Conservation (phyloP, 2,113 vertebrate genomes). For the Asarcornis scutulata region DNA sequence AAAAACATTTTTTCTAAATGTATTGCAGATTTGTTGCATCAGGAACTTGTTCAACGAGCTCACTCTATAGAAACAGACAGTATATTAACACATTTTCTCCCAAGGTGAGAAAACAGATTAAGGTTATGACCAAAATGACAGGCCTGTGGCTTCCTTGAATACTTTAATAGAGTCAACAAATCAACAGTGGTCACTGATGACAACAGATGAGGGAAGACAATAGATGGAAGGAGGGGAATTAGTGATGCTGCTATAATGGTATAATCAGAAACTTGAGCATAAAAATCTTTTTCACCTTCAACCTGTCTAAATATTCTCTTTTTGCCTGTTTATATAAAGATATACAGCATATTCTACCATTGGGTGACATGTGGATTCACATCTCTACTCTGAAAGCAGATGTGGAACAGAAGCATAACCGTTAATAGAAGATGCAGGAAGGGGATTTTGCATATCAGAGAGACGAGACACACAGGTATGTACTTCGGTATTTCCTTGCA, state of each 20-base stretch:
- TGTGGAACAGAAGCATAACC: neutral
- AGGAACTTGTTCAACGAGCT: slow-evolving; percentile 29
- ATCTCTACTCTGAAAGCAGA: neutral
- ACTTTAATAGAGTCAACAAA: slow-evolving; percentile 68
- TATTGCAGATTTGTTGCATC: neutral
- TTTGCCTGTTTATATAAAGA: slow-evolving; percentile 17
- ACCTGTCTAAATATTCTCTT: slow-evolving; percentile 12
- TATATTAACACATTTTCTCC: slow-evolving; percentile 64
- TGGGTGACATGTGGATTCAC: neutral
- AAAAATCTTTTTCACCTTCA: slow-evolving; percentile 49
- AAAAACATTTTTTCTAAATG: neutral
- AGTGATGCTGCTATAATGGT: slow-evolving; percentile 38
- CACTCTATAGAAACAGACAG: slow-evolving; percentile 28
- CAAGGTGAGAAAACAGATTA: slow-evolving; percentile 73
- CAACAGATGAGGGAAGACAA: slow-evolving; percentile 59
- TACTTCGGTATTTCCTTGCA: neutral
- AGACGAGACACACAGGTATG: neutral
- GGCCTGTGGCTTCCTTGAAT: slow-evolving; percentile 59
- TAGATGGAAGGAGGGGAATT: slow-evolving; percentile 55
- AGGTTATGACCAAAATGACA: slow-evolving; percentile 73
- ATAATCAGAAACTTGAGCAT: slow-evolving; percentile 49
- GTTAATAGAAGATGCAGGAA: slow-evolving; percentile 7
- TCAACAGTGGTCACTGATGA: slow-evolving; percentile 58
- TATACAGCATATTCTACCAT: neutral
- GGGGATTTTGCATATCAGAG: neutral